A percentile compares a stretch with the other conserved stretches of the same genome.
These are phyloP conservation scores for Isoperla grammatica DNA, from an alignment of 2,888 invertebrate species.

Conservation along the genomic window DNA sequence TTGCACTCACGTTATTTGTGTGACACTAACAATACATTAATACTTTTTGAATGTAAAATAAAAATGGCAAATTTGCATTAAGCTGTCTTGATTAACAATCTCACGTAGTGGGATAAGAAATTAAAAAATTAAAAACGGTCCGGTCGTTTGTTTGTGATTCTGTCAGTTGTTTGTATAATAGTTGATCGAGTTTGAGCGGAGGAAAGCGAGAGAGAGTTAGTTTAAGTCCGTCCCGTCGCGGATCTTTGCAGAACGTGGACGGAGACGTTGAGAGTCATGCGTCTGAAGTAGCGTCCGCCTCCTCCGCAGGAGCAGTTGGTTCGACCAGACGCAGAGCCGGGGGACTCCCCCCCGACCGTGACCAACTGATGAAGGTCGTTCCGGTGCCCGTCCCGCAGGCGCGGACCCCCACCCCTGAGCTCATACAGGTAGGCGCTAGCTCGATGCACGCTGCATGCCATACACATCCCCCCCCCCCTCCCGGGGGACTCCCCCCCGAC, in stretches of 20 bases:
- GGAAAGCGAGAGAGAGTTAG: conserved; percentile 1
- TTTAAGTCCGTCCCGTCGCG: conserved; percentile 22
- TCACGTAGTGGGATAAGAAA: no score
- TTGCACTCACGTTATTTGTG: no score
- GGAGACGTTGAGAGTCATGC: conserved; percentile 30
- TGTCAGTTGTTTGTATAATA: background rate
- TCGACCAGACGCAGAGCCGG: conserved; percentile 26
- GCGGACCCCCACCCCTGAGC: conserved; percentile 43
- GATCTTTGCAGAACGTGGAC: conserved; percentile 33
- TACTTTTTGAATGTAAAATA: no score
- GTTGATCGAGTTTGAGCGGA: background rate
- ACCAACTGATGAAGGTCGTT: conserved; percentile 32
- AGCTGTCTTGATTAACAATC: no score
- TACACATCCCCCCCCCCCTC: background rate
- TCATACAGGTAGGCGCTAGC: conserved; percentile 42
- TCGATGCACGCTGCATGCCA: background rate
- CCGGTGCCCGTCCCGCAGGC: conserved; percentile 39
- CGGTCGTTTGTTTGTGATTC: no score
- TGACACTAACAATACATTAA: no score
- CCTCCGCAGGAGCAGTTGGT: conserved; percentile 31
- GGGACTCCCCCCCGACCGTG: conserved; percentile 21
- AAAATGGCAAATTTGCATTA: no score
- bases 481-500: no score
- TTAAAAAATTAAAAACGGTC: no score
- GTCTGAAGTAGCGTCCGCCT: conserved; percentile 30